These are phyloP conservation scores for Notodonta dromedarius DNA, from an alignment of 2,888 invertebrate species.

Conservation along the genomic window DNA sequence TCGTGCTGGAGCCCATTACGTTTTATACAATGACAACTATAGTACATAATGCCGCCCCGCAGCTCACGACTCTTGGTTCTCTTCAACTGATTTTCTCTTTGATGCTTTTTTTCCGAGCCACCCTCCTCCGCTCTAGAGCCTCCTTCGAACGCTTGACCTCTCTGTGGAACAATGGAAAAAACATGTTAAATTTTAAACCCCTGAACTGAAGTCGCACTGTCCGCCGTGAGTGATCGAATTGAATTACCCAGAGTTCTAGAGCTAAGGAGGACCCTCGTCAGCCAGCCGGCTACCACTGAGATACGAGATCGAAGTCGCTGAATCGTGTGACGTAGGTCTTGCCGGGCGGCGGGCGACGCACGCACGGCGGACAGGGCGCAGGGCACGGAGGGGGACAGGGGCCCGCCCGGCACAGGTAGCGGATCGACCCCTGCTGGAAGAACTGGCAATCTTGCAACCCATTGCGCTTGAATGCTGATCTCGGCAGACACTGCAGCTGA, in stretches of 20 bases:
- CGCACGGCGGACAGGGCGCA: conserved; percentile 76
- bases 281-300: conserved; percentile 68
- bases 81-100: conserved; percentile 75
- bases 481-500: conserved; percentile 79
- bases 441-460: conserved; percentile 80
- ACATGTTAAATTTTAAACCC: conserved; percentile 12
- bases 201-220: conserved; percentile 39
- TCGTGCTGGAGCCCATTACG: conserved; percentile 85
- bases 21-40: conserved; percentile 84
- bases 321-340: conserved; percentile 80
- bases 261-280: conserved; percentile 42
- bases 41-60: conserved; percentile 81
- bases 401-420: conserved; percentile 75
- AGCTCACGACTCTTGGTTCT: conserved; percentile 81
- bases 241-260: conserved; percentile 62
- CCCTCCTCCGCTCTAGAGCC: conserved; percentile 59
- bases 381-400: conserved; percentile 68
- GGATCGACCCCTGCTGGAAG: conserved; percentile 80
- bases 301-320: conserved; percentile 77
- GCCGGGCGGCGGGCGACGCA: conserved; percentile 75
- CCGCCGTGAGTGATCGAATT: conserved; percentile 62
- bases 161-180: conserved; percentile 52
- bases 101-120: conserved; percentile 67
- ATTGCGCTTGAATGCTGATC: conserved; percentile 81
- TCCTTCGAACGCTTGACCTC: conserved; percentile 54